A percentile compares a stretch with the other conserved stretches of the same genome.
Conservation (phyloP, 1,140 invertebrate species). For the Caerostris darwini region DNA sequence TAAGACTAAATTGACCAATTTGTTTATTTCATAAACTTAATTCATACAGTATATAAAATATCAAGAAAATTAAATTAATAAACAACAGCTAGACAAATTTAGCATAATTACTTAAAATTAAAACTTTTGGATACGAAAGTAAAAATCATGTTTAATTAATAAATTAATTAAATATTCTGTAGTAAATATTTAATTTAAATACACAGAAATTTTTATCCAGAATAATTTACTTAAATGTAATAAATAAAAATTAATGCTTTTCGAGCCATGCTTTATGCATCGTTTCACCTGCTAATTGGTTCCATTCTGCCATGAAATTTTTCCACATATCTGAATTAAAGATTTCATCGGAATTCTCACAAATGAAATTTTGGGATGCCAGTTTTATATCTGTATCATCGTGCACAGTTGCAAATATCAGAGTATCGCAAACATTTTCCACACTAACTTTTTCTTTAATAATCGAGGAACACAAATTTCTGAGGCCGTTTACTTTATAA, state of each 20-base stretch:
- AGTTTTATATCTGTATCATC: not conserved
- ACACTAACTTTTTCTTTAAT: not conserved
- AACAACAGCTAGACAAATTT: too few species aligned
- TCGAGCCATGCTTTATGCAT: conserved; percentile 28
- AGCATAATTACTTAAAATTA: too few species aligned
- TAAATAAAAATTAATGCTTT: not conserved
- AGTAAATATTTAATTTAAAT: not conserved
- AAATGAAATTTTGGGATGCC: conserved; percentile 12
- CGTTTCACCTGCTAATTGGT: not conserved
- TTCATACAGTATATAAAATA: too few species aligned
- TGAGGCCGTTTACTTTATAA: not conserved
- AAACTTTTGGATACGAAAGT: too few species aligned
- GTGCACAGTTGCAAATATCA: not conserved
- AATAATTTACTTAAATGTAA: not conserved
- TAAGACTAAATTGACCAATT: too few species aligned
- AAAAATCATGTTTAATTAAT: too few species aligned
- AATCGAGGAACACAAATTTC: not conserved
- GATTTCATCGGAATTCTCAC: conserved; percentile 34
- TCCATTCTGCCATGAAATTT: conserved; percentile 10
- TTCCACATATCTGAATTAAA: conserved; percentile 22
- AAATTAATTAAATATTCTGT: not conserved
- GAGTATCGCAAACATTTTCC: conserved; percentile 1
- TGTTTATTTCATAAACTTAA: too few species aligned
- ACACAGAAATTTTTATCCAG: not conserved
- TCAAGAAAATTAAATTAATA: too few species aligned